Percentiles rank a stretch among this genome's conserved stretches.
phyloP scores from a whole-genome alignment of 2,888 invertebrate genomes.

The Drosophila maculinotata region DNA sequence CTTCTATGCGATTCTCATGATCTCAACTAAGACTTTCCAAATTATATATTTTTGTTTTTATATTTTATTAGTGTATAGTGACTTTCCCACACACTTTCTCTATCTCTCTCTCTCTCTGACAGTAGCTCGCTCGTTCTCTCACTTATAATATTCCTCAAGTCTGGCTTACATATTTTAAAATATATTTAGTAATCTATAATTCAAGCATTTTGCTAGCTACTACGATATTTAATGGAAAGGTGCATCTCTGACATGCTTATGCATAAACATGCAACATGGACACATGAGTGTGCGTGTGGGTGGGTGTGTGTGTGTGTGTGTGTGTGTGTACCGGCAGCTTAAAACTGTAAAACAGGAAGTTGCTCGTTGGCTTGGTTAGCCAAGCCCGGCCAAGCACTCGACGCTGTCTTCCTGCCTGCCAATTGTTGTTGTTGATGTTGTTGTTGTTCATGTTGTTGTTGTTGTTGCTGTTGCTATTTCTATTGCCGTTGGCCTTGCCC shows the following conservation, averaged over 20 bases:
- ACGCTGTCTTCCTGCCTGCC: constrained; percentile 58
- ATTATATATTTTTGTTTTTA: no score
- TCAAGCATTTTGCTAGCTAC: not conserved
- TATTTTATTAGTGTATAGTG: no score
- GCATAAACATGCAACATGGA: constrained; percentile 33
- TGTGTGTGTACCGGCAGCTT: constrained; percentile 56
- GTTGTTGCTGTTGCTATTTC: constrained; percentile 11
- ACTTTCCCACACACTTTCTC: no score
- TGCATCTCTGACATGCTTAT: constrained; percentile 52
- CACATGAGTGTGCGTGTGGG: not conserved
- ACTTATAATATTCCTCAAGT: no score
- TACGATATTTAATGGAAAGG: constrained; percentile 13
- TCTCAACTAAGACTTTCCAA: no score
- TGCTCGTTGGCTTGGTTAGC: constrained; percentile 79
- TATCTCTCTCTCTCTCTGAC: no score
- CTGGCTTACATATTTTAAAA: no score
- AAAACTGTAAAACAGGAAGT: constrained; percentile 77
- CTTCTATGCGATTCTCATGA: no score
- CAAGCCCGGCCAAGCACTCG: constrained; percentile 71
- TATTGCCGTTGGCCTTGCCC: constrained; percentile 56
- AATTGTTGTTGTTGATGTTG: constrained; percentile 28
- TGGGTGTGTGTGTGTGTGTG: constrained; percentile 23
- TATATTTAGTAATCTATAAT: no score
- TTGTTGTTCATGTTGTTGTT: constrained; percentile 19
- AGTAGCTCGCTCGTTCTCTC: no score